A percentile compares a stretch with the other conserved stretches of the same genome.
Conservation (phyloP, 2,113 vertebrate species). For the Dipodomys stephensi region DNA sequence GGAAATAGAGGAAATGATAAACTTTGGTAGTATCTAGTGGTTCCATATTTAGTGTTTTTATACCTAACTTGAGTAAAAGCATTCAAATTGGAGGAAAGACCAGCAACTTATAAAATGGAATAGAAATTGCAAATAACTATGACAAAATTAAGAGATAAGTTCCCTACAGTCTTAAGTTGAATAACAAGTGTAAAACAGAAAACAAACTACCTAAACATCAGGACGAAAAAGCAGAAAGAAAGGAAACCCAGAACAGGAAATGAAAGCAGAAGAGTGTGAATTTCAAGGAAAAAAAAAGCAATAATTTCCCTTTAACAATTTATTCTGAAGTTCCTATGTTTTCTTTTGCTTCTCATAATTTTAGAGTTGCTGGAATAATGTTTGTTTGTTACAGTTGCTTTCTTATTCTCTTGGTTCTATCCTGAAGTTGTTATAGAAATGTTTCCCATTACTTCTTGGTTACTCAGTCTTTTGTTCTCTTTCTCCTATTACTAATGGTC, state of each 20-base stretch:
- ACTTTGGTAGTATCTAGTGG: conserved; percentile 4
- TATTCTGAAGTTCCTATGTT: neutral
- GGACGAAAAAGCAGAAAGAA: neutral
- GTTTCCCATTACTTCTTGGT: no score
- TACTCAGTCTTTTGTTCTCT: neutral
- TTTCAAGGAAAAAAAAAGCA: neutral
- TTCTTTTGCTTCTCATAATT: neutral
- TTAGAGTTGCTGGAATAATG: neutral
- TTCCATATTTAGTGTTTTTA: neutral
- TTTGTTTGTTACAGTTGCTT: neutral
- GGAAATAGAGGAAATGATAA: conserved; percentile 34
- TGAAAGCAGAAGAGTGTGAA: neutral
- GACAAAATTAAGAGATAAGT: neutral
- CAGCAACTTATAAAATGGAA: conserved; percentile 7
- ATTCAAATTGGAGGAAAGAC: conserved; percentile 12
- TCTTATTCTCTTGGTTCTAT: neutral
- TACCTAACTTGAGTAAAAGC: neutral
- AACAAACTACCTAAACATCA: neutral
- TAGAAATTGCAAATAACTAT: conserved; percentile 31
- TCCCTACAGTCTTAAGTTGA: neutral
- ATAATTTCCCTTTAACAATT: neutral
- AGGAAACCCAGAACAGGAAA: neutral
- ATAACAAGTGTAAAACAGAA: conserved; percentile 4
- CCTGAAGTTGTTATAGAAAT: neutral
- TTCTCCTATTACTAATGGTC: neutral